These are phyloP conservation scores for Paramormyrops kingsleyae DNA, from an alignment of 2,113 vertebrate species.

Conservation along the genomic window DNA sequence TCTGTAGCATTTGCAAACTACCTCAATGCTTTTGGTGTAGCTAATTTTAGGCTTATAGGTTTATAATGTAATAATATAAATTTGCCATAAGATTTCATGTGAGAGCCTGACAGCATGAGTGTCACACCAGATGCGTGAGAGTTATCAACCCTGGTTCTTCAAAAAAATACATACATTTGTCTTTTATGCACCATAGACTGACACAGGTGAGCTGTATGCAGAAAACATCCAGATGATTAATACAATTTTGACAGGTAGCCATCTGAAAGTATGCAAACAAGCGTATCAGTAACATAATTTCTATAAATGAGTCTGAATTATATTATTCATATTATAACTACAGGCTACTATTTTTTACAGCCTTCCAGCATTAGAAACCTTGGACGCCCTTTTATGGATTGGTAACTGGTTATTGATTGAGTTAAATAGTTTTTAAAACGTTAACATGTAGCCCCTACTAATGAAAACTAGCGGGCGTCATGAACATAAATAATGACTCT, in stretches of 20 bases:
- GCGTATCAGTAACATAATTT: background rate
- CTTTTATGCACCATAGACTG: background rate
- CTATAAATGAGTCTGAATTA: background rate
- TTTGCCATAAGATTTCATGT: background rate
- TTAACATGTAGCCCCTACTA: background rate
- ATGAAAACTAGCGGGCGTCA: background rate
- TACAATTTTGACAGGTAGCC: background rate
- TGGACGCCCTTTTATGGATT: background rate
- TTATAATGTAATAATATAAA: background rate
- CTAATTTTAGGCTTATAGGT: background rate
- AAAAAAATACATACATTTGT: background rate
- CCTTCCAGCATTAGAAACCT: background rate
- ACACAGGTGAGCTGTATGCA: background rate
- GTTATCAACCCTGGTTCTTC: background rate
- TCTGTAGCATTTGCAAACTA: background rate
- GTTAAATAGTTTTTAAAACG: conserved; percentile 7
- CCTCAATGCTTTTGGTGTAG: background rate
- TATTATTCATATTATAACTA: background rate
- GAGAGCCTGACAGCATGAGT: background rate
- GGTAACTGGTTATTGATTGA: background rate
- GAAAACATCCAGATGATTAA: background rate
- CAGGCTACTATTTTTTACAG: background rate
- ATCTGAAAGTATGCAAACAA: background rate
- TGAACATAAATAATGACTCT: background rate
- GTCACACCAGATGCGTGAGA: background rate